Conservation (phyloP, 30 jellyfish, hydroid and myxozoan genomes). For the Cassiopea xamachana region DNA sequence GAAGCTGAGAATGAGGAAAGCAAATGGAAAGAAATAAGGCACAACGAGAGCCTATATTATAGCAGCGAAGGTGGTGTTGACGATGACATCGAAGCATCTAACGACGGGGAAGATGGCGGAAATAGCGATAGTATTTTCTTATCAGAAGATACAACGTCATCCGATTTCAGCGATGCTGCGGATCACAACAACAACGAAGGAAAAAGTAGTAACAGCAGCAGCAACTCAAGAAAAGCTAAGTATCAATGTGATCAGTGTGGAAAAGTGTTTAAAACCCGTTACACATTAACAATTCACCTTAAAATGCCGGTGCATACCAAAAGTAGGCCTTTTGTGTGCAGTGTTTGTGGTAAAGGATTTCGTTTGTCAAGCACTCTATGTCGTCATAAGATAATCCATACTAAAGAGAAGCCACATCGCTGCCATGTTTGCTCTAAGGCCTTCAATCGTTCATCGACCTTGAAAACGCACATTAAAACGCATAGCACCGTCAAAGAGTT, state of each 20-base stretch:
- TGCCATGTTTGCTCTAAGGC: slow-evolving; percentile 93
- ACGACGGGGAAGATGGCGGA: slow-evolving; percentile 1
- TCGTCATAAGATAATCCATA: slow-evolving; percentile 97
- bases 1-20: neutral
- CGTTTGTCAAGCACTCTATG: slow-evolving; percentile 97
- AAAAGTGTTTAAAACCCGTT: slow-evolving; percentile 76
- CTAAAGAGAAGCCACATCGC: slow-evolving; percentile 96
- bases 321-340: slow-evolving; percentile 93
- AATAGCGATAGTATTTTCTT: slow-evolving; percentile 18
- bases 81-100: slow-evolving; percentile 17
- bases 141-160: slow-evolving; percentile 67
- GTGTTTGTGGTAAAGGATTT: slow-evolving; percentile 95
- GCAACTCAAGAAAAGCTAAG: slow-evolving; percentile 37
- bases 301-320: slow-evolving; percentile 85
- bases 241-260: slow-evolving; percentile 89
- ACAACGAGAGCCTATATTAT: neutral
- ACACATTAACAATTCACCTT: slow-evolving; percentile 84
- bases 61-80: slow-evolving; percentile 24
- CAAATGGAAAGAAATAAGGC: neutral
- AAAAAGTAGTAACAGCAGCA: slow-evolving; percentile 12
- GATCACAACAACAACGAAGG: slow-evolving; percentile 49
- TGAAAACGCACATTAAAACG: slow-evolving; percentile 94
- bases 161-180: slow-evolving; percentile 39
- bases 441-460: slow-evolving; percentile 95
- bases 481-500: slow-evolving; percentile 94